Percentiles rank a stretch among this genome's conserved stretches.
Conservation (phyloP, 2,113 vertebrate species). For the Rattus rattus region DNA sequence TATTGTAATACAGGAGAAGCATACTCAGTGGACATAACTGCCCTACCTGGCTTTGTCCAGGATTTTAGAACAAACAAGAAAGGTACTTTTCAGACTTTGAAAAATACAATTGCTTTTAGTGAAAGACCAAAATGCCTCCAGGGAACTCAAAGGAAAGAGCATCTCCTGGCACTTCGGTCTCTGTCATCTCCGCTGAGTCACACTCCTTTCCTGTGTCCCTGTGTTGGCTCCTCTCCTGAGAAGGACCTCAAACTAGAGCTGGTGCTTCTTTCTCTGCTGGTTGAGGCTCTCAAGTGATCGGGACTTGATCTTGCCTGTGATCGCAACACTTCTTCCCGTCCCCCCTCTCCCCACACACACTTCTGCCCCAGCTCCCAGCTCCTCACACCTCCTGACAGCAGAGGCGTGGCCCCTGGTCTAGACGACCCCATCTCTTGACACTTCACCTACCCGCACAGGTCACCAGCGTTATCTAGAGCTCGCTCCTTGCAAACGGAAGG, state of each 20-base stretch:
- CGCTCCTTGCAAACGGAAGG: not conserved
- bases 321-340: not conserved
- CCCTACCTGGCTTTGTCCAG: not conserved
- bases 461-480: not conserved
- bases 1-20: not conserved
- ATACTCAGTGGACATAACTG: not conserved
- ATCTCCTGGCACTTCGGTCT: not conserved
- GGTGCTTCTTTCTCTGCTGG: not conserved
- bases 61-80: not conserved
- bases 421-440: not conserved
- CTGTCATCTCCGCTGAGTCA: not conserved
- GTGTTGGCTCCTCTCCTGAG: not conserved
- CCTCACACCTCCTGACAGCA: not conserved
- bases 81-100: not conserved
- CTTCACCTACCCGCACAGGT: not conserved
- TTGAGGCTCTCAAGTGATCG: not conserved
- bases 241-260: not conserved
- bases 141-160: not conserved
- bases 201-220: not conserved
- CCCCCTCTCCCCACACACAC: too few relatives aligned
- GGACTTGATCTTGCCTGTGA: not conserved
- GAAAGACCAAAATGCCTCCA: not conserved
- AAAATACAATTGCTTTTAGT: not conserved
- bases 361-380: not conserved
- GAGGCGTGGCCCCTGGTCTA: not conserved